Base-by-base conservation (phyloP, 1,140 invertebrate genomes). In the Orius laevigatus region DNA sequence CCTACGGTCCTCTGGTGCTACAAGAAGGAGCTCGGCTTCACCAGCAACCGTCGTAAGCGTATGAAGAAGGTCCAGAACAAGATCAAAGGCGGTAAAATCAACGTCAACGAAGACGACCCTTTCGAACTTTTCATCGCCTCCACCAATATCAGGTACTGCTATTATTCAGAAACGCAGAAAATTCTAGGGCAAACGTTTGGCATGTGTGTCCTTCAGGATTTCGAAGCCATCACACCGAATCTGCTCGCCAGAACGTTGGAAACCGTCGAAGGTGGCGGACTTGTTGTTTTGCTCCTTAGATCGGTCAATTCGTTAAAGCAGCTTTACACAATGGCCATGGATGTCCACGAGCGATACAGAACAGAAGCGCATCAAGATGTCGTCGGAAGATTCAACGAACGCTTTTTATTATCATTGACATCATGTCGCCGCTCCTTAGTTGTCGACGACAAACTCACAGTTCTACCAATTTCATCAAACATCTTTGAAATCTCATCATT, bases 201-300 rank as follows among this genome's bases (percentile, higher is more conserved):
- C 48, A 94, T 96, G 74, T 93, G 91, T 69, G 78, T 98, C 50
- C 68, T 98, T 50, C 92, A 91, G 79, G 95, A 99, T 70, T 99
- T 99, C 73, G 95, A 99, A 72, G 94, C 94, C 2, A 58, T 99
- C 1, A 98, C 95, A n/a, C 96, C 96, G 5, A 99, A 99, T 67
- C 71, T 98, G 38, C 69, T 99, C 59, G 96, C 96, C 0, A 70
- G 95, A 53, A 98, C 95, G 5, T 79, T 99, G 55, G 96, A 99
- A 73, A 99, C 96, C 0, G 89, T 98, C 1, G 91, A 98, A 74
- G 95, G 96, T 47, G 95, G 96, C 50, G 96, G 96, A 15, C 58
- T 98, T 0, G 79, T 99, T 50, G 75, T 98, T 32, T 71, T 98
- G 48, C 64, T 99, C 6, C 61, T 84, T 2, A 78, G 86, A 60